phyloP scores from a whole-genome alignment of 2,888 invertebrate species.

The Fissipunctia ypsillon region DNA sequence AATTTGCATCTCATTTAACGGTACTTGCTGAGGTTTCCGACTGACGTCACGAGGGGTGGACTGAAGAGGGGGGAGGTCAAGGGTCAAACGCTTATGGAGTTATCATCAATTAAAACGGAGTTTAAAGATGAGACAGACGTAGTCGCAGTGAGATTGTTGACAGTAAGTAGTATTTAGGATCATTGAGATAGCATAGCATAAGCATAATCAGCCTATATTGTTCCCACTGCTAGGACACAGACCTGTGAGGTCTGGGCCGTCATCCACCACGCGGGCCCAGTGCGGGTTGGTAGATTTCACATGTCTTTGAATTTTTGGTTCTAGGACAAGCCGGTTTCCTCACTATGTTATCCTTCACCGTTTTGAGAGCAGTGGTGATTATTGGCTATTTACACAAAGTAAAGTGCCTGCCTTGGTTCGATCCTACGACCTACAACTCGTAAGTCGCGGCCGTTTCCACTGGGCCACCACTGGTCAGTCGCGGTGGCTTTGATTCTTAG shows the following conservation, averaged over 20 bases:
- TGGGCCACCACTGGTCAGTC: not conserved
- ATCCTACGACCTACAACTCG: not conserved
- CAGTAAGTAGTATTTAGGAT: not conserved
- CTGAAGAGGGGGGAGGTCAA: conserved; percentile 25
- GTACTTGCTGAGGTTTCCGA: conserved; percentile 20
- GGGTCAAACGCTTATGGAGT: conserved; percentile 40
- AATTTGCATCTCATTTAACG: conserved; percentile 40
- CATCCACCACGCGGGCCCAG: not conserved
- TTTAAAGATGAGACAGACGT: conserved; percentile 18
- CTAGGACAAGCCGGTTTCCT: not conserved
- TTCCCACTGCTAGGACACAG: not conserved
- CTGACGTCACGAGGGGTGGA: conserved; percentile 34
- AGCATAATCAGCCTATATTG: not conserved
- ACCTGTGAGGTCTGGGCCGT: not conserved
- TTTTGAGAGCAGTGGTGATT: too few species aligned
- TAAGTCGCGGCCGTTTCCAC: not conserved
- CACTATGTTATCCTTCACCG: not conserved
- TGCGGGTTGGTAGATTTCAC: not conserved
- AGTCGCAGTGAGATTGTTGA: not conserved
- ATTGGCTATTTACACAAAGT: too few species aligned
- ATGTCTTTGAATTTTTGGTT: not conserved
- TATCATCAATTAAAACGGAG: conserved; percentile 46
- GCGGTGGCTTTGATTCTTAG: not conserved
- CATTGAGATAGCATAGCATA: not conserved
- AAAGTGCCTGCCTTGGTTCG: too few species aligned